These are phyloP conservation scores for Palloptera scutellata DNA, from an alignment of 2,888 invertebrate species.

Conservation along the genomic window DNA sequence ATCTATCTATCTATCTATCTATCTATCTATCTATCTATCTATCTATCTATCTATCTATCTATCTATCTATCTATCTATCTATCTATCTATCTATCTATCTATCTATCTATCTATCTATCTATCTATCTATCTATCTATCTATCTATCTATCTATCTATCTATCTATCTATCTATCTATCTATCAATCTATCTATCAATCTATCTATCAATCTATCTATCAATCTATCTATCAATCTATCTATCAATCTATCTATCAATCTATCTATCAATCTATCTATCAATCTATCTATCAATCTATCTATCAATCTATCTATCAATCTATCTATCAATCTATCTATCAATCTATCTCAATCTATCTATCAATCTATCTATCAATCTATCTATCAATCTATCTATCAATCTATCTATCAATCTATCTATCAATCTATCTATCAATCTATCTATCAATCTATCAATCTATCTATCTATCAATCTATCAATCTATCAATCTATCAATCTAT, in stretches of 20 bases:
- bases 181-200: background rate
- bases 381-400: no score
- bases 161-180: conserved; percentile 1
- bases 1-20: background rate
- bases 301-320: background rate
- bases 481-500: no score
- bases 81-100: conserved; percentile 1
- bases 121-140: conserved; percentile 13
- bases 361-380: conserved; percentile 20
- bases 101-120: conserved; percentile 13
- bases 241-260: background rate
- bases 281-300: background rate
- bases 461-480: no score
- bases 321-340: no score
- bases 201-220: background rate
- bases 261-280: background rate
- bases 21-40: background rate
- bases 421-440: no score
- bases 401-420: no score
- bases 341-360: no score
- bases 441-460: no score
- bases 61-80: conserved; percentile 1
- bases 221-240: background rate
- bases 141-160: conserved; percentile 1
- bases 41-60: background rate